Conservation (phyloP, 2,797 vertebrate genomes). For the Pangasius krempfi region DNA sequence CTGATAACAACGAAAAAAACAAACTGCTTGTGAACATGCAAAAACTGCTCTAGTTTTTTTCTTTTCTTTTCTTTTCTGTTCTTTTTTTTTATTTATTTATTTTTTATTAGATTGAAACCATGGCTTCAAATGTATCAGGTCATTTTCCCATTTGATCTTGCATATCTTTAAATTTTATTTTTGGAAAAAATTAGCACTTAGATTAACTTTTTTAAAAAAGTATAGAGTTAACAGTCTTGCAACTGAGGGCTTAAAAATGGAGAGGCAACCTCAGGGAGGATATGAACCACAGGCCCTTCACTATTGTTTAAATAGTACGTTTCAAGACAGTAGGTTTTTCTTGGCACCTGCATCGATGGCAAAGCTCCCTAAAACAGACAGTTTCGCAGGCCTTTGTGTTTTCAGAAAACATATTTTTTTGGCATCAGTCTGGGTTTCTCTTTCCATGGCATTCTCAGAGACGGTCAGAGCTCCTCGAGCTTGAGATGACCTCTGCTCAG, state of each 20-base stretch:
- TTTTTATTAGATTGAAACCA: neutral
- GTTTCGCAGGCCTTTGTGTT: conserved; percentile 63
- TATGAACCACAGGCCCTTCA: conserved; percentile 53
- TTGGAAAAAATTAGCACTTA: neutral
- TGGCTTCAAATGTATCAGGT: neutral
- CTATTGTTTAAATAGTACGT: conserved; percentile 61
- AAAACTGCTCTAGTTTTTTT: neutral
- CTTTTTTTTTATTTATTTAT: neutral
- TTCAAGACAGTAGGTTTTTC: conserved; percentile 63
- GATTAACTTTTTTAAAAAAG: neutral
- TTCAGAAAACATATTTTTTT: conserved; percentile 60
- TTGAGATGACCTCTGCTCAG: conserved; percentile 41
- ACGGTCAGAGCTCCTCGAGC: conserved; percentile 51
- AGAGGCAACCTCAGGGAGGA: conserved; percentile 49
- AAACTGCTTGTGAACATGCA: neutral
- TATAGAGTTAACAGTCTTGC: conserved; percentile 42
- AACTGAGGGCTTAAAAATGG: conserved; percentile 35
- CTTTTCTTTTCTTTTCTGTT: no score
- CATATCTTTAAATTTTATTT: neutral
- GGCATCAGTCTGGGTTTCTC: conserved; percentile 52
- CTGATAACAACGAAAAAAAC: conserved; percentile 39
- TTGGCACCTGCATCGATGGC: conserved; percentile 59
- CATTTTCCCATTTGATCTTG: neutral
- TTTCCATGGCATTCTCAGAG: conserved; percentile 48
- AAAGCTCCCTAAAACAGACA: conserved; percentile 54